A percentile compares a stretch with the other conserved stretches of the same genome.
Conservation (phyloP, 2,888 invertebrate genomes). For the Drosophila dives region DNA sequence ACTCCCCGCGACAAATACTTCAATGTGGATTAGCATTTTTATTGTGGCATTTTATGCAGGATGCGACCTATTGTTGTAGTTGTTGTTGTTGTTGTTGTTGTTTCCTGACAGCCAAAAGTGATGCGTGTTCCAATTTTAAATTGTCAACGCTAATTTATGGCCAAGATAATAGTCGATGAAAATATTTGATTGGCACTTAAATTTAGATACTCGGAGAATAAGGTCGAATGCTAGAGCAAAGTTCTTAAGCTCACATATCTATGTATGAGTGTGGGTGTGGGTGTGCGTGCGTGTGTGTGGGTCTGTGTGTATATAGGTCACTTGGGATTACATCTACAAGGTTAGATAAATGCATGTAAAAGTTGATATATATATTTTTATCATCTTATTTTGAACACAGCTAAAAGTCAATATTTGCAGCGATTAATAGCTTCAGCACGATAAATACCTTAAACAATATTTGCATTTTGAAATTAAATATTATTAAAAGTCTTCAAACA, state of each 20-base stretch:
- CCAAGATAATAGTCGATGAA: slow-evolving; percentile 54
- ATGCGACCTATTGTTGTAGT: slow-evolving; percentile 27
- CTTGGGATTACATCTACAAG: slow-evolving; percentile 2
- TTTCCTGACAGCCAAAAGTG: slow-evolving; percentile 11
- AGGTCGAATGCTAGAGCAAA: slow-evolving; percentile 24
- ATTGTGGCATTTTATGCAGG: slow-evolving; percentile 57
- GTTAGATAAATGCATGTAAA: slow-evolving; percentile 4
- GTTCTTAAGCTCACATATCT: slow-evolving; percentile 18
- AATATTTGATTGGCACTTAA: slow-evolving; percentile 71
- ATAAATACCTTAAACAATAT: neutral
- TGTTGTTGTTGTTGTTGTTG: slow-evolving; percentile 15
- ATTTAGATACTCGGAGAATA: slow-evolving; percentile 2
- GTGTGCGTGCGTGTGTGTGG: neutral
- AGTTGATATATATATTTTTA: neutral
- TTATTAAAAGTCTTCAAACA: neutral
- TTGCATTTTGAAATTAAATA: neutral
- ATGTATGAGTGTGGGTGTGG: neutral
- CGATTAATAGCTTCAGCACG: neutral
- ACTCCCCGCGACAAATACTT: slow-evolving; percentile 43
- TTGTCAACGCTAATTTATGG: slow-evolving; percentile 71
- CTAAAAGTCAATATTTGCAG: neutral
- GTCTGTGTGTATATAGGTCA: slow-evolving; percentile 14
- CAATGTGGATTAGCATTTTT: slow-evolving; percentile 64
- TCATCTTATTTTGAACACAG: neutral
- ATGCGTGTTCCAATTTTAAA: slow-evolving; percentile 61